Percentiles rank a stretch among this genome's conserved stretches.
phyloP scores from a whole-genome alignment of 2,113 vertebrate species.

The Hiodon tergisus region DNA sequence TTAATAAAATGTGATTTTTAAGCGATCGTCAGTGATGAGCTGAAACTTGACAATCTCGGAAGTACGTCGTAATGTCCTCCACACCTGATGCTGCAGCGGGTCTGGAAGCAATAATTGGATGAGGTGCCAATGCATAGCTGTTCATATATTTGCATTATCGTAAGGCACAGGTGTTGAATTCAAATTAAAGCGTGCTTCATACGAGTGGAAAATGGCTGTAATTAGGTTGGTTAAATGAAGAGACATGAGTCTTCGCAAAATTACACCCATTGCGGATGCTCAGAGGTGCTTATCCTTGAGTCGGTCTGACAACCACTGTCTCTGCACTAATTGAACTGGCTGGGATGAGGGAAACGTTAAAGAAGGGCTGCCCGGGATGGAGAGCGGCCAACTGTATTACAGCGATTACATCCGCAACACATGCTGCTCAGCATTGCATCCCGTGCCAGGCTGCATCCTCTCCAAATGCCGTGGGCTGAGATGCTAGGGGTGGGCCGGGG shows the following conservation, averaged over 20 bases:
- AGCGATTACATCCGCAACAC: conserved; percentile 54
- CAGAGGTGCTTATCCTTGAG: conserved; percentile 58
- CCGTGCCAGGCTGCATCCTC: conserved; percentile 58
- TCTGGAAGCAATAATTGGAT: conserved; percentile 45
- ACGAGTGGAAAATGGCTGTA: conserved; percentile 56
- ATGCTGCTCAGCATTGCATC: conserved; percentile 50
- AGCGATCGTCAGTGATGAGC: neutral
- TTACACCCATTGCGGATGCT: conserved; percentile 56
- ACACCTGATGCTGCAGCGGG: neutral
- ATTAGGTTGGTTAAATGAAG: conserved; percentile 60
- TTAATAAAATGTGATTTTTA: neutral
- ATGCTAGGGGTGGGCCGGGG: conserved; percentile 66
- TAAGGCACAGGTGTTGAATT: conserved; percentile 60
- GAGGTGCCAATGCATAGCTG: conserved; percentile 47
- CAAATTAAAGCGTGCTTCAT: conserved; percentile 62
- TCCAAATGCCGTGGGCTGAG: conserved; percentile 68
- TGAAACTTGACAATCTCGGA: neutral
- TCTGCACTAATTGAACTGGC: conserved; percentile 61
- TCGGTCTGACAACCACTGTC: conserved; percentile 58
- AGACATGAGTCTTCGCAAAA: conserved; percentile 61
- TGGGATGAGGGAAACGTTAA: conserved; percentile 41
- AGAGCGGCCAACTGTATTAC: conserved; percentile 56
- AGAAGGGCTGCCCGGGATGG: conserved; percentile 41
- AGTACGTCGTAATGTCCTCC: neutral
- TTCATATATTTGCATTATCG: conserved; percentile 50